Percentiles rank a stretch among this genome's conserved stretches.
phyloP scores from a whole-genome alignment of 2,888 invertebrate genomes.

The Drosophila nr. medialis region DNA sequence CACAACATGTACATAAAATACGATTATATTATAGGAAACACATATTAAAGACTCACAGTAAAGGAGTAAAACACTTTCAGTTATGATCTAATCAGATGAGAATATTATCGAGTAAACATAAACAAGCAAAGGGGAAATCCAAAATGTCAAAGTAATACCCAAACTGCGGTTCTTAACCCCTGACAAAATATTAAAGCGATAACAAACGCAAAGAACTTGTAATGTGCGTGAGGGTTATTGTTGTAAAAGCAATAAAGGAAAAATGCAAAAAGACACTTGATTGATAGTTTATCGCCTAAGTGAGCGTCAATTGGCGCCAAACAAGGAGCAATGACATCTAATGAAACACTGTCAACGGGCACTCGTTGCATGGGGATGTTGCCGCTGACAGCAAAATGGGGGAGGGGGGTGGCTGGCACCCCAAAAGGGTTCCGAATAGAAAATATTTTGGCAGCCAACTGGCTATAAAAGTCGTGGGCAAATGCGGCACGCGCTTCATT shows the following conservation, averaged over 20 bases:
- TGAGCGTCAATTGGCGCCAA: constrained; percentile 66
- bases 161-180: background rate
- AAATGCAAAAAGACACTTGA: constrained; percentile 34
- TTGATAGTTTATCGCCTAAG: constrained; percentile 54
- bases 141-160: background rate
- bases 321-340: constrained; percentile 69
- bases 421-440: constrained; percentile 25
- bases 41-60: background rate
- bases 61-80: background rate
- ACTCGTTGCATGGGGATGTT: constrained; percentile 7
- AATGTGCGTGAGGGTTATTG: constrained; percentile 64
- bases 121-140: background rate
- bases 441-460: constrained; percentile 16
- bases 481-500: constrained; percentile 65
- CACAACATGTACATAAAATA: background rate
- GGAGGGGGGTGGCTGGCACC: background rate
- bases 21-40: background rate
- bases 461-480: constrained; percentile 70
- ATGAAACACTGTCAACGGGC: constrained; percentile 55
- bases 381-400: constrained; percentile 21
- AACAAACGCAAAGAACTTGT: constrained; percentile 30
- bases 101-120: background rate
- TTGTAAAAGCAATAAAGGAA: constrained; percentile 53
- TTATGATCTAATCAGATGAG: background rate
- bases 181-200: constrained; percentile 8